Evolutionary conservation across 2,888 invertebrate genomes (phyloP).

Genomic region (Pheosia tremula): DNA sequence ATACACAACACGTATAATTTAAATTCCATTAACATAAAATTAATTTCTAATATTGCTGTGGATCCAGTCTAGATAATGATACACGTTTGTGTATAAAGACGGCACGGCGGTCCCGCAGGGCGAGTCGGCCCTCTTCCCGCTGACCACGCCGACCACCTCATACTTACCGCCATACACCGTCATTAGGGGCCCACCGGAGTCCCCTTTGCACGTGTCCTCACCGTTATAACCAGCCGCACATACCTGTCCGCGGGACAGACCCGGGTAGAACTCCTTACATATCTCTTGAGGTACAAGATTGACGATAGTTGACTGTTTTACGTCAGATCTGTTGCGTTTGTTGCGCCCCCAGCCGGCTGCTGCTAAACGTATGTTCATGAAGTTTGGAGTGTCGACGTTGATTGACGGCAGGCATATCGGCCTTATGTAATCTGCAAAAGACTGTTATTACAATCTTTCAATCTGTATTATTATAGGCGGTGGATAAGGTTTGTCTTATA

Average conservation of each 20-base stretch:
- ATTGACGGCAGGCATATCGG: constrained; percentile 73
- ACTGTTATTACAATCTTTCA: not conserved
- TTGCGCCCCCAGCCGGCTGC: constrained; percentile 77
- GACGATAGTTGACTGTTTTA: constrained; percentile 73
- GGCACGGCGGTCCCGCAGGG: constrained; percentile 74
- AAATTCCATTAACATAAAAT: constrained; percentile 1
- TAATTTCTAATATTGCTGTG: constrained; percentile 48
- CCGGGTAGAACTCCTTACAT: constrained; percentile 61
- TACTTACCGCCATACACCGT: constrained; percentile 65
- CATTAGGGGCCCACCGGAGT: constrained; percentile 78
- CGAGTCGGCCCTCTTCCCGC: constrained; percentile 71
- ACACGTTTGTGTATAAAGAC: constrained; percentile 74
- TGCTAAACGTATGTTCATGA: constrained; percentile 61
- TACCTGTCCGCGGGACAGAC: constrained; percentile 59
- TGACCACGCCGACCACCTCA: constrained; percentile 71
- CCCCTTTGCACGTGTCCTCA: constrained; percentile 77
- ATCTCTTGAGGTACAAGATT: constrained; percentile 64
- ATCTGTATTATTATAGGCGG: too few relatives aligned
- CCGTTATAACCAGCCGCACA: constrained; percentile 73
- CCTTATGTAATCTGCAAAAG: constrained; percentile 62
- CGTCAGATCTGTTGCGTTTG: constrained; percentile 57
- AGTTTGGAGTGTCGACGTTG: constrained; percentile 63
- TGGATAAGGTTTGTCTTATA: too few relatives aligned
- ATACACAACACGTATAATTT: not conserved
- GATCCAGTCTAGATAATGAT: constrained; percentile 69